Conservation (phyloP, 92 coral and sea anemone species). For the Palythoa heliodiscus region DNA sequence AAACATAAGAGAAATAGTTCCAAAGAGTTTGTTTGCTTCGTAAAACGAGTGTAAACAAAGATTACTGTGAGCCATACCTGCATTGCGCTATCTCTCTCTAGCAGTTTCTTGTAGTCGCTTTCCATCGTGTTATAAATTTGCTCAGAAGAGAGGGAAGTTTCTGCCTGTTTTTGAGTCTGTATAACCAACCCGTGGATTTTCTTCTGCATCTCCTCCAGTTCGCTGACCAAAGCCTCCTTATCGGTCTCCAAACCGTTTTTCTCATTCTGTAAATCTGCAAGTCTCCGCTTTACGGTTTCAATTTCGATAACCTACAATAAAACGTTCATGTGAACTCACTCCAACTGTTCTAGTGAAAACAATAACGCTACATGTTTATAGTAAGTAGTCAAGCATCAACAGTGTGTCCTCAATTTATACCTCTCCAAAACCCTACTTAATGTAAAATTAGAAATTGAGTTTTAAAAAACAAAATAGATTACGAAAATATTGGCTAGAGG, state of each 20-base stretch:
- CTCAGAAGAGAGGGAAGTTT: constrained; percentile 77
- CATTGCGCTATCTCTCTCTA: constrained; percentile 72
- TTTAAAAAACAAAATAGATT: no score
- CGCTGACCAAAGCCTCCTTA: constrained; percentile 68
- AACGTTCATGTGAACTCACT: background rate
- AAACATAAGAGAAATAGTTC: no score
- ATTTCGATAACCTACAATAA: constrained; percentile 45
- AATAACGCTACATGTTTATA: background rate
- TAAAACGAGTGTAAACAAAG: no score
- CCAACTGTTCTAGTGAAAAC: background rate
- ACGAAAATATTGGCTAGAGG: background rate
- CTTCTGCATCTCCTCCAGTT: constrained; percentile 80
- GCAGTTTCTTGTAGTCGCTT: constrained; percentile 82
- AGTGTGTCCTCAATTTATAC: background rate
- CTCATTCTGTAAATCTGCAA: constrained; percentile 72
- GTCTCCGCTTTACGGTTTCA: constrained; percentile 65
- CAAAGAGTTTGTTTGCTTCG: background rate
- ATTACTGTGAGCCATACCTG: constrained; percentile 36
- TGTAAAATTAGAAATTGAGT: background rate
- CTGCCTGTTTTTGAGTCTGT: constrained; percentile 78
- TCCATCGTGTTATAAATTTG: constrained; percentile 85
- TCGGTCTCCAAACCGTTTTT: constrained; percentile 69
- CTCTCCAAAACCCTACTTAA: background rate
- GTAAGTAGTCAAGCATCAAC: no score
- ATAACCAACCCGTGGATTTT: constrained; percentile 84